Percentiles rank a stretch among this genome's conserved stretches.
These are phyloP conservation scores for Leptodactylus fallax DNA, from an alignment of 2,797 vertebrate genomes.

Conservation along the genomic window DNA sequence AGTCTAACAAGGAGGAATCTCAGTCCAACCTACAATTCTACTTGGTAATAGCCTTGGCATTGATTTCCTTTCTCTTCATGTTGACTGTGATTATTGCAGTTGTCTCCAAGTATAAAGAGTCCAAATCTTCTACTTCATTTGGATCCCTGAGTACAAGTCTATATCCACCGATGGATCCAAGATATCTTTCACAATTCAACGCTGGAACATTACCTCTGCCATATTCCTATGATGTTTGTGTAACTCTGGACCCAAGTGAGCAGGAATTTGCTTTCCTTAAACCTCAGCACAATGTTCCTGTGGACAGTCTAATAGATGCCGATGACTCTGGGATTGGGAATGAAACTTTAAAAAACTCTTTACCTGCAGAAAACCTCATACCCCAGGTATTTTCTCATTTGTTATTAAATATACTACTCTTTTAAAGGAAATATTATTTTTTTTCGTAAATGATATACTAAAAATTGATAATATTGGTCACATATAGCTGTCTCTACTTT, in stretches of 20 bases:
- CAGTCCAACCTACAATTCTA: constrained; percentile 66
- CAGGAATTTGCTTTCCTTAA: constrained; percentile 61
- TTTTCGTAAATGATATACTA: too few relatives aligned
- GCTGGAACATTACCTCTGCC: constrained; percentile 20
- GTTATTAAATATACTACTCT: too few relatives aligned
- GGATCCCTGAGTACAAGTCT: constrained; percentile 65
- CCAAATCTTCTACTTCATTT: constrained; percentile 59
- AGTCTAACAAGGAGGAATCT: constrained; percentile 66
- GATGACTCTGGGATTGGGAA: not conserved
- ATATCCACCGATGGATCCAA: constrained; percentile 40
- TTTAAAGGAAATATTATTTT: too few relatives aligned
- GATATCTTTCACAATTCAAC: constrained; percentile 8
- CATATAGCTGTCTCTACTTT: too few relatives aligned
- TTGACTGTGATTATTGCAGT: constrained; percentile 40
- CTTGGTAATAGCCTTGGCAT: constrained; percentile 65
- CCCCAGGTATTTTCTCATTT: too few relatives aligned
- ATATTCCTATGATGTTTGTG: constrained; percentile 46
- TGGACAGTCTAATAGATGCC: constrained; percentile 38
- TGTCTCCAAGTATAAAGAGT: constrained; percentile 6
- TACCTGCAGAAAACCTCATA: too few relatives aligned
- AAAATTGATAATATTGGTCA: too few relatives aligned
- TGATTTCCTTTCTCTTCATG: constrained; percentile 61
- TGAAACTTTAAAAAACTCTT: too few relatives aligned
- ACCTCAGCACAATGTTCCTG: constrained; percentile 22
- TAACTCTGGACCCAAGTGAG: constrained; percentile 26